Conservation (phyloP, 2,113 vertebrate genomes). For the Rhinolophus sinicus region DNA sequence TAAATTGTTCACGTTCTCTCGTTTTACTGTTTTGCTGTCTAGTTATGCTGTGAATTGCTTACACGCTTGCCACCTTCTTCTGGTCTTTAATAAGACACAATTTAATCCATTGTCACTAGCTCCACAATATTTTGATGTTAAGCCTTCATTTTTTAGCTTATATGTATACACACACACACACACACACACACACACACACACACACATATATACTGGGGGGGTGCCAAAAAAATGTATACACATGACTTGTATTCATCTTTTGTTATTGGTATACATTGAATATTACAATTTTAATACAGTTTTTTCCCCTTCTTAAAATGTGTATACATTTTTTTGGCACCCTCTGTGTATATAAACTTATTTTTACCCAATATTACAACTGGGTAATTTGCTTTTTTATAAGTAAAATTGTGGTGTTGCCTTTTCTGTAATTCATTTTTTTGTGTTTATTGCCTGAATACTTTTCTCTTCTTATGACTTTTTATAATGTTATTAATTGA, state of each 20-base stretch:
- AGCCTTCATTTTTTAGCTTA: neutral
- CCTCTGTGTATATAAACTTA: too few relatives aligned
- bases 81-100: conserved; percentile 15
- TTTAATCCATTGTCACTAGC: conserved; percentile 27
- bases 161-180: too few relatives aligned
- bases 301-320: neutral
- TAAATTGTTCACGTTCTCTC: neutral
- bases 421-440: neutral
- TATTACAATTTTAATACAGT: neutral
- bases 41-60: conserved; percentile 8
- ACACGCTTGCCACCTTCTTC: neutral
- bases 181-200: too few relatives aligned
- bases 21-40: neutral
- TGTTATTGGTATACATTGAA: too few relatives aligned
- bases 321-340: too few relatives aligned
- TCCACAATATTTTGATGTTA: neutral
- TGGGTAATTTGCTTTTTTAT: neutral
- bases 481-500: neutral
- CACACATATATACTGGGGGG: too few relatives aligned
- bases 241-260: too few relatives aligned
- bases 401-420: neutral
- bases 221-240: too few relatives aligned
- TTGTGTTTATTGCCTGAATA: neutral
- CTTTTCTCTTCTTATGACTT: neutral
- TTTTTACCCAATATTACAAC: neutral